Evolutionary conservation across 2,113 vertebrate species (phyloP), one percentile per base, ranked within the genome.

Genomic region (Planiliza haematocheilus): DNA sequence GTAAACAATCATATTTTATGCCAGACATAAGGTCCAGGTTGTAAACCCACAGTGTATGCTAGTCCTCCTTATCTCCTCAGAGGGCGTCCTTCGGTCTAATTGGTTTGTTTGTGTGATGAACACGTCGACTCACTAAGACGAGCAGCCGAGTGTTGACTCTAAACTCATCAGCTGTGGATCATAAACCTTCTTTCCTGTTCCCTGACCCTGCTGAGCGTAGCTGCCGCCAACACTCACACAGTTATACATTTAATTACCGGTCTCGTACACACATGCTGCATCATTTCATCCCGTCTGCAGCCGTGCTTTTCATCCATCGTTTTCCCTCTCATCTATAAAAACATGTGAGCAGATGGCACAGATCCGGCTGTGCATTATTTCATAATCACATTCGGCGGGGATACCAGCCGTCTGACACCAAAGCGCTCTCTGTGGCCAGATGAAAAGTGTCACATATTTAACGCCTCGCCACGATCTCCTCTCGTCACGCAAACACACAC

Each of bases 391-490:
- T 65, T 69, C 53, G 45, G 64, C 45, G 68, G 51, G 12, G 66
- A 51, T n/a, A 42, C 43, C 60, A 16, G 43, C 21, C 34, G 24
- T 30, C 20, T 64, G 71, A 82, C 64, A 66, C 10, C 21, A 36
- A 77, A 78, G 53, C 38, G 18, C 58, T 71, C 74, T 48, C 61
- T 70, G 53, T 68, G 49, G 52, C 8, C 59, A 52, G 51, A 69
- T 70, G 51, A 83, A 70, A 77, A 70, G 61, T 81, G 76, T 48
- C 62, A 20, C 38, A 45, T 48, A 68, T 81, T 87, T 79, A 83
- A 79, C 67, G 61, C 38, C 8, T 7, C 34, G 56, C 24, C 70
- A 42, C 52, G 69, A 62, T 77, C 42, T 48, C 37, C 45, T 46
- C 30, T 48, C 42, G 10, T 21, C 6, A 18, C 20, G 10, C 43